Base-by-base conservation (phyloP, 2,888 invertebrate species). In the Andrena bicolor region DNA sequence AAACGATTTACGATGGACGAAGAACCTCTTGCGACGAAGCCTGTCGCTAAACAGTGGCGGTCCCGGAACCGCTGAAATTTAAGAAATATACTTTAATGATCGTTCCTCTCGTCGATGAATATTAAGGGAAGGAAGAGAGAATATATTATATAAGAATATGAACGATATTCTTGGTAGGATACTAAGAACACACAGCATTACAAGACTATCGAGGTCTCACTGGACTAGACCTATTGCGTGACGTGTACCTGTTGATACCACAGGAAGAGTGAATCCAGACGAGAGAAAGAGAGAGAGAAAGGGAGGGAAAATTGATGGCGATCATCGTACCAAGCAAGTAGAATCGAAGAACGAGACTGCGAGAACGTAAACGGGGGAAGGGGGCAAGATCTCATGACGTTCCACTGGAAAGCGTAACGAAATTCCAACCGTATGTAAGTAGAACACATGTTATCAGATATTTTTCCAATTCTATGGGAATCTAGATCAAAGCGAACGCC, bases 381-480 rank as follows among this genome's bases (percentile, higher is more conserved):
- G 82, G 82, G 61, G 71, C 41, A 41, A 41, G 85, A 89, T 88
- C 84, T 88, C 83, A 84, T 72, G 89, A 90, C 89, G 89, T 91
- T 90, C 91, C 91, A 90, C 75, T 83, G 86, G 90, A 88, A 91
- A 90, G 85, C 87, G 84, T 88, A 90, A 87, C 77, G 86, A 90
- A 90, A 90, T 90, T 90, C 90, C 89, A 88, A 80, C 86, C 84
- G 79, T 87, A 87, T 87, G 87, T 89, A 91, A 90, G 84, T 90
- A 91, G 86, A 90, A 88, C 84, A 80, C 73, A 86, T 88, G 83
- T 90, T 90, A 86, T 88, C 89, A 89, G 86, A 90, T 92, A 92
- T 92, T 92, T 92, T 92, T 92, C 91, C 92, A 92, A 91, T 88
- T 88, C 82, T 86, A 85, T 90, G 91, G 89, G 88, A 90, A 84